These are phyloP conservation scores for Fopius arisanus DNA, from an alignment of 1,140 invertebrate species.

Conservation along the genomic window DNA sequence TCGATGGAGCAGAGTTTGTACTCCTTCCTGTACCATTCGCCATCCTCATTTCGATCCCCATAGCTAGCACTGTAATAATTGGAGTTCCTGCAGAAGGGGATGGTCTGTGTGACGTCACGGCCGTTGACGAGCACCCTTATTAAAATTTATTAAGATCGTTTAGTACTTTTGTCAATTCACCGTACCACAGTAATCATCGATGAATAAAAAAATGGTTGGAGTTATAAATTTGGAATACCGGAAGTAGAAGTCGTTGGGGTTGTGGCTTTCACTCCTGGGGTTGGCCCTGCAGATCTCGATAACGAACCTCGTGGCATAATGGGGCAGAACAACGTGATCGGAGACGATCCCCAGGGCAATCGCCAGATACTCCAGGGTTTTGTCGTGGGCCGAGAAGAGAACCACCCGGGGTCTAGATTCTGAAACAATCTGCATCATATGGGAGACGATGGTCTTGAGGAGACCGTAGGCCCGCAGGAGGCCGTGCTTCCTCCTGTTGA, in stretches of 20 bases:
- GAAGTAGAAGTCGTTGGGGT: conserved; percentile 78
- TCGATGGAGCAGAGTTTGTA: conserved; percentile 82
- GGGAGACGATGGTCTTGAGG: conserved; percentile 78
- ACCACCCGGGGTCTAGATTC: conserved; percentile 81
- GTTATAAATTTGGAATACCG: conserved; percentile 36
- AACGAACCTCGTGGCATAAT: conserved; percentile 85
- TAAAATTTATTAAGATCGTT: not conserved
- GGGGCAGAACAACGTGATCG: conserved; percentile 69
- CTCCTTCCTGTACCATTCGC: conserved; percentile 54
- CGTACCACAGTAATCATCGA: too few relatives aligned
- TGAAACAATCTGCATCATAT: conserved; percentile 80
- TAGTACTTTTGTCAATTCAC: not conserved
- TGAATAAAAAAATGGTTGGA: too few relatives aligned
- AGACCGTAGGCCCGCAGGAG: conserved; percentile 80
- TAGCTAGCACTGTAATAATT: conserved; percentile 62
- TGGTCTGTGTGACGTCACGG: conserved; percentile 81
- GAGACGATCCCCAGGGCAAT: conserved; percentile 76
- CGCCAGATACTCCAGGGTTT: conserved; percentile 84
- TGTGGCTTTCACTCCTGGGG: conserved; percentile 56
- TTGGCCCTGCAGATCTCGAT: conserved; percentile 79
- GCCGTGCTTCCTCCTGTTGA: conserved; percentile 71
- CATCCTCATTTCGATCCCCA: conserved; percentile 51
- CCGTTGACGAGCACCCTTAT: conserved; percentile 82
- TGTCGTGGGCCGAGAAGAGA: conserved; percentile 91
- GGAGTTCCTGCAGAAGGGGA: conserved; percentile 79